phyloP scores from a whole-genome alignment of 2,888 invertebrate genomes.

The Phalangium opilio region DNA sequence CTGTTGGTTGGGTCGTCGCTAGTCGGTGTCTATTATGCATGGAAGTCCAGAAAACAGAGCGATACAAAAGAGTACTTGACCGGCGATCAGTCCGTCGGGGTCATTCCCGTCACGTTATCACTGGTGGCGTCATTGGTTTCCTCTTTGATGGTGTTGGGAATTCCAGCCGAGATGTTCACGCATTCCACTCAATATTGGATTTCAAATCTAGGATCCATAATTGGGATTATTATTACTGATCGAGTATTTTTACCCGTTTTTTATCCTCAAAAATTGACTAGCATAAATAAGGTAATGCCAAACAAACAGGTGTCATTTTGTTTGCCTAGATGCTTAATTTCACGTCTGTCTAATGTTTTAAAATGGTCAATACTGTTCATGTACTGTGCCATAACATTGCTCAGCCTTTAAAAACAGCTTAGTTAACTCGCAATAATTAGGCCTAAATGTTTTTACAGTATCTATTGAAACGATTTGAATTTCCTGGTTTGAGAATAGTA shows the following conservation, averaged over 20 bases:
- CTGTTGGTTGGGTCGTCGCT: constrained; percentile 65
- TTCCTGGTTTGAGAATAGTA: too few species aligned
- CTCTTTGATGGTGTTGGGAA: constrained; percentile 74
- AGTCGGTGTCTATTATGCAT: constrained; percentile 72
- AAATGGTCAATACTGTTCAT: too few species aligned
- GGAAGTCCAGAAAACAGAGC: constrained; percentile 44
- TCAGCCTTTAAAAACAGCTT: too few species aligned
- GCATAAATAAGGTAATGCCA: constrained; percentile 57
- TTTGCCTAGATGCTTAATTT: too few species aligned
- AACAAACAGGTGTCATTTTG: too few species aligned
- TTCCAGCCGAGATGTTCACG: constrained; percentile 78
- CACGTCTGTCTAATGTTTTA: too few species aligned
- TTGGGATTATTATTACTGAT: constrained; percentile 34
- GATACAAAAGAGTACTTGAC: constrained; percentile 62
- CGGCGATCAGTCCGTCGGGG: constrained; percentile 51
- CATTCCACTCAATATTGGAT: constrained; percentile 55
- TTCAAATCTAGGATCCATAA: too few species aligned
- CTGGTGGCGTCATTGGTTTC: constrained; percentile 81
- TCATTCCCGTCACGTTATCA: constrained; percentile 75
- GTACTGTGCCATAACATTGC: too few species aligned
- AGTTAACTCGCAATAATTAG: too few species aligned
- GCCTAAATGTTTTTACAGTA: too few species aligned
- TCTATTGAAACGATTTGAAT: too few species aligned
- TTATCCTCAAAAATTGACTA: constrained; percentile 63
- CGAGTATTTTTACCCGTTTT: constrained; percentile 69